Conservation (phyloP, 2,797 vertebrate species). For the Florisuga fusca region DNA sequence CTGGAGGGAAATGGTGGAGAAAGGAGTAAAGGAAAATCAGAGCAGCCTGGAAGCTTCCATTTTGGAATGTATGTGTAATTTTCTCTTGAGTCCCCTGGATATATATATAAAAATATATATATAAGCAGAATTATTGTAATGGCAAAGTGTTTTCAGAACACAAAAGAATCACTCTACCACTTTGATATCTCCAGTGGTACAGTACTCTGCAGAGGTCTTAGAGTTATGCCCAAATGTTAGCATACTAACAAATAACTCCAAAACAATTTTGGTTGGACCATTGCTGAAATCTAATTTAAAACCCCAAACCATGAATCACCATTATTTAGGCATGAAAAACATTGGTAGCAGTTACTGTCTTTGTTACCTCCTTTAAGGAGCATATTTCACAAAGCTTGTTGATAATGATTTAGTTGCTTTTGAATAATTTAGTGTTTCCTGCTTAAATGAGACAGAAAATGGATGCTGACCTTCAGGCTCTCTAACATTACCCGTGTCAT, state of each 20-base stretch:
- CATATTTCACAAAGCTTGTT: background rate
- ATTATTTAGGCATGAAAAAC: background rate
- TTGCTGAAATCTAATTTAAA: background rate
- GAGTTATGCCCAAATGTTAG: background rate
- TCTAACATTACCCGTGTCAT: background rate
- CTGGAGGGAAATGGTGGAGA: background rate
- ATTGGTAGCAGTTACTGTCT: background rate
- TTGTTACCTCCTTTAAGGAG: background rate
- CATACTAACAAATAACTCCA: background rate
- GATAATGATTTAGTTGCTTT: background rate
- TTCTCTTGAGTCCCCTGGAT: background rate
- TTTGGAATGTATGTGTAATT: background rate
- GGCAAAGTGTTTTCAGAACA: background rate
- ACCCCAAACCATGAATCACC: background rate
- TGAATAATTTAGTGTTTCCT: slow-evolving; percentile 46
- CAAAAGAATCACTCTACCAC: background rate
- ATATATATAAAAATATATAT: background rate
- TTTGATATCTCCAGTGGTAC: background rate
- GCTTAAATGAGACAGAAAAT: slow-evolving; percentile 26
- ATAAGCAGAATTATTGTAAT: background rate
- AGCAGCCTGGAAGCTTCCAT: background rate
- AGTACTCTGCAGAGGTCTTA: background rate
- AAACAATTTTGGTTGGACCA: background rate
- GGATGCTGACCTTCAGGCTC: slow-evolving; percentile 5
- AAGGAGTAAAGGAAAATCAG: background rate